Conservation (phyloP, 2,113 vertebrate genomes). For the Barnardius zonarius region DNA sequence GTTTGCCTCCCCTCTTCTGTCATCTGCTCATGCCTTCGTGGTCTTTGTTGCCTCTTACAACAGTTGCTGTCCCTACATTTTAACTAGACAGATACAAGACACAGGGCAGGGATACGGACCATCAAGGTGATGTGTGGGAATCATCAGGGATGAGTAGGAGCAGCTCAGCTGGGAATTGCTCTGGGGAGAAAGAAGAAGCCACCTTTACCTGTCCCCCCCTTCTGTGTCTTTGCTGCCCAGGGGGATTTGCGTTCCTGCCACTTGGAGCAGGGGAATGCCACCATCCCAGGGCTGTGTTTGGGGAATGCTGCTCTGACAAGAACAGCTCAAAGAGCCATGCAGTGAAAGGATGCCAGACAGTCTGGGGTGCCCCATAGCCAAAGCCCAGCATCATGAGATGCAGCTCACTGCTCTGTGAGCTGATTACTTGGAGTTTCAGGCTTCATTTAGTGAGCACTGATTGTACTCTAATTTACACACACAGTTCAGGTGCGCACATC, state of each 20-base stretch:
- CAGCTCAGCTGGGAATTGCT: neutral
- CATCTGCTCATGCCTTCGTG: neutral
- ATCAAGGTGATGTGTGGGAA: neutral
- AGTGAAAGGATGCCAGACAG: neutral
- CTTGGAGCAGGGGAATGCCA: neutral
- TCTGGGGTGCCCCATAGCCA: neutral
- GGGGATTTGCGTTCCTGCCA: neutral
- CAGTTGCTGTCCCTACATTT: neutral
- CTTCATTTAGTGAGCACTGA: neutral
- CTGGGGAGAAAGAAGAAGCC: neutral
- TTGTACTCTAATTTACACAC: neutral
- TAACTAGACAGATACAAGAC: too few relatives aligned
- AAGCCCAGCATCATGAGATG: neutral
- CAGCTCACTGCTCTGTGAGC: neutral
- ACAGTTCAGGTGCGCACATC: neutral
- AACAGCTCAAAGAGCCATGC: fast-evolving
- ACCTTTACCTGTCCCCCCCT: too few relatives aligned
- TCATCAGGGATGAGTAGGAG: neutral
- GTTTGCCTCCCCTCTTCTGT: neutral
- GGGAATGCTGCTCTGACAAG: neutral
- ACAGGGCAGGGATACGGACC: neutral
- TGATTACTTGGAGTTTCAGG: neutral
- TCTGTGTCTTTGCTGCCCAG: neutral
- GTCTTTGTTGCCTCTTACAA: neutral
- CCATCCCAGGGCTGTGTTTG: neutral